Conservation (phyloP, 2,113 vertebrate species). For the Alethe diademata region DNA sequence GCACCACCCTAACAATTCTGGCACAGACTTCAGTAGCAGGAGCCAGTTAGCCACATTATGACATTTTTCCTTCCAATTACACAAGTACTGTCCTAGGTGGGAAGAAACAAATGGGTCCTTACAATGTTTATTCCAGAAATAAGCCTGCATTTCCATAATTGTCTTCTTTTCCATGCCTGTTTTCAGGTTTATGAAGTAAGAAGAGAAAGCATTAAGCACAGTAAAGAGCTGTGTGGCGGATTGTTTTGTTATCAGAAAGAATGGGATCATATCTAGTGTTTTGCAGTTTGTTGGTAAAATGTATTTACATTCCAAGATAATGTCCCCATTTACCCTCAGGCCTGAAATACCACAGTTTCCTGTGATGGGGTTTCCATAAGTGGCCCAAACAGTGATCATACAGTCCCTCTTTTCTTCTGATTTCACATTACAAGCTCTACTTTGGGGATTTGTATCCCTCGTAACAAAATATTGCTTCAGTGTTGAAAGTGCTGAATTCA, state of each 20-base stretch:
- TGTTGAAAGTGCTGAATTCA: not conserved
- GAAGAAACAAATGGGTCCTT: not conserved
- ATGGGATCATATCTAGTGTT: not conserved
- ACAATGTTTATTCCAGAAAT: not conserved
- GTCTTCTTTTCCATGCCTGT: not conserved
- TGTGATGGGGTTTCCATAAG: not conserved
- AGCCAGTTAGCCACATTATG: not conserved
- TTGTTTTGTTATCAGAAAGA: constrained; percentile 20
- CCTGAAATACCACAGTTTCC: not conserved
- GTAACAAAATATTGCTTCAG: constrained; percentile 52
- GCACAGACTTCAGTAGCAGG: not conserved
- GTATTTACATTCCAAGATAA: not conserved
- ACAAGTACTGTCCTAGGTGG: not conserved
- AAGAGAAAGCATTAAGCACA: not conserved
- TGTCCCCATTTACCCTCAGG: not conserved
- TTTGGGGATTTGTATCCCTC: not conserved
- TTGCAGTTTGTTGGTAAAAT: constrained; percentile 15
- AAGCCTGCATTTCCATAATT: not conserved
- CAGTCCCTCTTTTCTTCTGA: not conserved
- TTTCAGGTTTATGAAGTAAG: not conserved
- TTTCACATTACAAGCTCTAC: not conserved
- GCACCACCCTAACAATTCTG: not conserved
- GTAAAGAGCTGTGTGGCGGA: not conserved
- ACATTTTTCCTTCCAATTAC: not conserved
- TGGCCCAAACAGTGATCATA: not conserved